Base-by-base conservation (phyloP, 2,113 vertebrate genomes). In the Pterocles burchelli region DNA sequence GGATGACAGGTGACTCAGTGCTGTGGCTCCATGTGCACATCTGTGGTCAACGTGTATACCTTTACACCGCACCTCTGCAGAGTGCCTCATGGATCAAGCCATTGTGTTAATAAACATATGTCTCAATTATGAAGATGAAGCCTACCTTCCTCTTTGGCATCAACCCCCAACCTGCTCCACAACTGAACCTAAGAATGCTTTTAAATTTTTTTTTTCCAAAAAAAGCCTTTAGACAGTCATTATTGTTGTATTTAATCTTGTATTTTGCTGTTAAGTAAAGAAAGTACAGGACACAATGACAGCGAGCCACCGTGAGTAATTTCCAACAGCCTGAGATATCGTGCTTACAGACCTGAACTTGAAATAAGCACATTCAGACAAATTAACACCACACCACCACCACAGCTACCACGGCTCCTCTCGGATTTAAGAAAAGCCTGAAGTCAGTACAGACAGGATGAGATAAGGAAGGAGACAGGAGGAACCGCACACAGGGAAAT, bases 1-100 rank as follows among this genome's bases (percentile, higher is more conserved):
- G 79, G 68, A 85, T 96, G 95, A 71, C 94, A 96, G 95, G 96
- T 94, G 85, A 97, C 92, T 89, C 95, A 86, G 65, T 52, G 73
- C 93, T 59, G 73, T 85, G 85, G 88, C 61, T 88, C 81, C 88
- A 73, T 4, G 0, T 43, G 55, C 88, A 36, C 75, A 91, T 95
- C 92, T 67, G 81, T 52, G 71, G 71, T 80, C 89, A 20, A 63
- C 29, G 3, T 7, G 0, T 19, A 43, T 0, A 2, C 34, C 65
- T 57, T 76, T 24, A 26, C 31, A 9, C 31, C 2, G 1, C 17
- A 34, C 25, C 43, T 38, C 61, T 2, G 0, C 46, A 51, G 51
- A 81, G 59, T 46, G 9, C 48, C 63, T 51, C 17, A 55, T 17
- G 66, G 78, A 85, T 90, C 33, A 21, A 92, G 73, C 48, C 52